Evolutionary conservation across 2,797 vertebrate species (phyloP).

Genomic region (Siniperca undulata): DNA sequence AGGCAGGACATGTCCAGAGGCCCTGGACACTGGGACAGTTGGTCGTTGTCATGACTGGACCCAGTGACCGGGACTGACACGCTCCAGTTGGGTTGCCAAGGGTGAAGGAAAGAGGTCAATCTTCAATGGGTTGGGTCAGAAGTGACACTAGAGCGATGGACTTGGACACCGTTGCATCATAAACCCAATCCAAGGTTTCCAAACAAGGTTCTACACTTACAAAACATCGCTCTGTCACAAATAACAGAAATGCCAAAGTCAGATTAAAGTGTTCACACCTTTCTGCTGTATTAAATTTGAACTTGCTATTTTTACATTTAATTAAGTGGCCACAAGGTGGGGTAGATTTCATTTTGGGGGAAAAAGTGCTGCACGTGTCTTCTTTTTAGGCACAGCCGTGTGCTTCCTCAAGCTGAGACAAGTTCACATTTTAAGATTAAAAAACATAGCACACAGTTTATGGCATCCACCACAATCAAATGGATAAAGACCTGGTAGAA

Average conservation of each 20-base stretch:
- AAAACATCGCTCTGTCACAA: background rate
- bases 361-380: too few species aligned
- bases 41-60: conserved; percentile 55
- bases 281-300: background rate
- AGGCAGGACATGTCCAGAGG: conserved; percentile 35
- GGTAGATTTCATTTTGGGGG: background rate
- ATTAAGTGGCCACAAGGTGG: conserved; percentile 26
- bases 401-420: background rate
- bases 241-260: background rate
- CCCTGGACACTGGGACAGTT: conserved; percentile 47
- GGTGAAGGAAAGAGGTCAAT: conserved; percentile 34
- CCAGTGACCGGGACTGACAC: conserved; percentile 49
- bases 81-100: conserved; percentile 62
- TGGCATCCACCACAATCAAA: background rate
- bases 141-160: conserved; percentile 26
- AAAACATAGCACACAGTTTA: background rate
- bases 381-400: background rate
- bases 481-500: background rate
- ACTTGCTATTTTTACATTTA: background rate
- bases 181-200: background rate
- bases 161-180: conserved; percentile 20
- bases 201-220: background rate
- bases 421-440: background rate
- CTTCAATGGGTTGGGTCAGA: conserved; percentile 51
- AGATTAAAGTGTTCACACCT: background rate